Evolutionary conservation across 2,113 vertebrate genomes (phyloP).

Genomic region (Corythoichthys haematopterus): DNA sequence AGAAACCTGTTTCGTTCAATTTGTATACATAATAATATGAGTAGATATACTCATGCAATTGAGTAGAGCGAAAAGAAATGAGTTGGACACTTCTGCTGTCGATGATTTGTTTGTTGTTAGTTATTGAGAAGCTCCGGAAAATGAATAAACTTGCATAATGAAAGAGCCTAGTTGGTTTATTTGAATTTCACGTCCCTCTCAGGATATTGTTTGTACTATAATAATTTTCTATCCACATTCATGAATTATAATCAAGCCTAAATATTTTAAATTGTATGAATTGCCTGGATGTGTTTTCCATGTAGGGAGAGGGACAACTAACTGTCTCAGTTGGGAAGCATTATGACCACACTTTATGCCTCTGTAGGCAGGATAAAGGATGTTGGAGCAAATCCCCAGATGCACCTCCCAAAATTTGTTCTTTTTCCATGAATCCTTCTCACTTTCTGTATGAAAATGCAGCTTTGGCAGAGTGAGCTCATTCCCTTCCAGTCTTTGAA

Average conservation of each 20-base stretch:
- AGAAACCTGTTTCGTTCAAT: no score
- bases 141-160: neutral
- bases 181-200: neutral
- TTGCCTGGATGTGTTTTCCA: neutral
- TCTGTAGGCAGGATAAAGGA: constrained; percentile 45
- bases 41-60: no score
- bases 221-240: neutral
- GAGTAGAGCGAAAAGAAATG: no score
- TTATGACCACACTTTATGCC: constrained; percentile 48
- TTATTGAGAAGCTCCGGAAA: neutral
- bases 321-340: constrained; percentile 24
- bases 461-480: constrained; percentile 48
- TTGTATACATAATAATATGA: no score
- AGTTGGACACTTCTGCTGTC: no score
- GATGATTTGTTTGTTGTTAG: no score
- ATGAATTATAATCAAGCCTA: neutral
- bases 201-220: neutral
- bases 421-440: constrained; percentile 36
- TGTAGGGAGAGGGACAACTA: neutral
- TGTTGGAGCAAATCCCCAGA: constrained; percentile 59
- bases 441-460: constrained; percentile 42
- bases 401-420: constrained; percentile 18
- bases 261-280: constrained; percentile 2
- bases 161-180: neutral
- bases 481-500: constrained; percentile 61